Base-by-base conservation (phyloP, 2,113 vertebrate species). In the Marmota flaviventris region DNA sequence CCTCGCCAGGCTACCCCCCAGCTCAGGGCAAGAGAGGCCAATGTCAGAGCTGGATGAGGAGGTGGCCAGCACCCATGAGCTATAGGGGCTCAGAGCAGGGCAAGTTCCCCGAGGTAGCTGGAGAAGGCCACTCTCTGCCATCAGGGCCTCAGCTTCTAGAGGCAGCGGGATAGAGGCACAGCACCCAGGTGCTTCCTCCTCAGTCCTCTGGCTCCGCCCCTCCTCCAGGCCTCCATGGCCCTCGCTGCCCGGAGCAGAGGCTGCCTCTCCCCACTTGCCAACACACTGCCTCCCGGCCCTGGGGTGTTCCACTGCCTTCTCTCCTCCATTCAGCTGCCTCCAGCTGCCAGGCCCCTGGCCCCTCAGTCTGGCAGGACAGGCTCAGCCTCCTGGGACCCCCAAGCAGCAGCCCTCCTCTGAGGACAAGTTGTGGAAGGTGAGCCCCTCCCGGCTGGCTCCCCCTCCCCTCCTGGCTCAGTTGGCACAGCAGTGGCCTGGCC, bases 1-100 rank as follows among this genome's bases (percentile, higher is more conserved):
- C 69, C 83, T 32, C 0, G 77, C 76, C 18, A 25, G 61, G 56
- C 77, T n/a, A 53, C 42, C 58, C 37, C 69, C 4, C 0, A 63
- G 90, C 39, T 37, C 2, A 9, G 18, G 61, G 29, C 4, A 11
- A 5, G 51, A 65, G 29, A 58, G 61, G 73, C 48, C 9, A 0
- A 4, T 8, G 18, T 10, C 3, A 4, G 4, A 22, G 67, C 32
- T 14, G 67, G 65, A 16, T 16, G 29, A 67, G 7, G 67, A 39
- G 18, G 81, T 0, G 25, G 14, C n/a, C 22, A 0, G 22, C 48
- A 22, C 20, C 70, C 25, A 0, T 48, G 12, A 0, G 58, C 45
- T 51, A 25, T 8, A 14, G 91, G 42, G 2, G 4, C 25, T 32
- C 12, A 10, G 18, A 22, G 34, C 5, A 1, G 42, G 8, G 53